Evolutionary conservation across 1,140 invertebrate genomes (phyloP).

Genomic region (Anastrepha obliqua): DNA sequence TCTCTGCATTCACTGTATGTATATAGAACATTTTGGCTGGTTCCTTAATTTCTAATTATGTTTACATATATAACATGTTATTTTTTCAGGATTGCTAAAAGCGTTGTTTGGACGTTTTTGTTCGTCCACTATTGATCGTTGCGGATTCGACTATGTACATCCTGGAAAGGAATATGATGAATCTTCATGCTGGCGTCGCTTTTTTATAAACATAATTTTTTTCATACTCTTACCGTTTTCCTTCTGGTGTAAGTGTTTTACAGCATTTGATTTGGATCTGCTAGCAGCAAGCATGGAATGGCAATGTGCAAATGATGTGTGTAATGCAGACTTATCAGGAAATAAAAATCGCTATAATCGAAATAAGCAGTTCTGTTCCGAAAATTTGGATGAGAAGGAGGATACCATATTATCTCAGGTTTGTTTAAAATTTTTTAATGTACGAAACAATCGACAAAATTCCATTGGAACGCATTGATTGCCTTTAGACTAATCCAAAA

Average conservation of each 20-base stretch:
- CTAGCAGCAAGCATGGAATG: constrained; percentile 51
- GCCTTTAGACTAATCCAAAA: too few species aligned
- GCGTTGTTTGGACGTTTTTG: constrained; percentile 53
- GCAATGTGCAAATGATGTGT: constrained; percentile 8
- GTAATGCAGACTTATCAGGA: not conserved
- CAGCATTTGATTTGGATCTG: constrained; percentile 48
- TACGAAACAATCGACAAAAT: too few species aligned
- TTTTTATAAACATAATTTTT: constrained; percentile 57
- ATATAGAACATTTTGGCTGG: too few species aligned
- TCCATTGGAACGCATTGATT: too few species aligned
- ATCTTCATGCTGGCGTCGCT: constrained; percentile 34
- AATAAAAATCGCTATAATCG: not conserved
- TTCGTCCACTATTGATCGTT: constrained; percentile 10
- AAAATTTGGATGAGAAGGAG: not conserved
- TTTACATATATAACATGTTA: too few species aligned
- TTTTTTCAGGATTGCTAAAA: constrained; percentile 56
- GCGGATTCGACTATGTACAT: constrained; percentile 53
- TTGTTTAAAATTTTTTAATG: not conserved
- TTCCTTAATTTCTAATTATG: too few species aligned
- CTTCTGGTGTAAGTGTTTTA: constrained; percentile 57
- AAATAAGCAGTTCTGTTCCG: not conserved
- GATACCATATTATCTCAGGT: constrained; percentile 22
- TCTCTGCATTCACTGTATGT: too few species aligned
- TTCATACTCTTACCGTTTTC: constrained; percentile 57
- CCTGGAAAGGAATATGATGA: constrained; percentile 50